Base-by-base conservation (phyloP, 2,888 invertebrate species). In the Agrochola lota region DNA sequence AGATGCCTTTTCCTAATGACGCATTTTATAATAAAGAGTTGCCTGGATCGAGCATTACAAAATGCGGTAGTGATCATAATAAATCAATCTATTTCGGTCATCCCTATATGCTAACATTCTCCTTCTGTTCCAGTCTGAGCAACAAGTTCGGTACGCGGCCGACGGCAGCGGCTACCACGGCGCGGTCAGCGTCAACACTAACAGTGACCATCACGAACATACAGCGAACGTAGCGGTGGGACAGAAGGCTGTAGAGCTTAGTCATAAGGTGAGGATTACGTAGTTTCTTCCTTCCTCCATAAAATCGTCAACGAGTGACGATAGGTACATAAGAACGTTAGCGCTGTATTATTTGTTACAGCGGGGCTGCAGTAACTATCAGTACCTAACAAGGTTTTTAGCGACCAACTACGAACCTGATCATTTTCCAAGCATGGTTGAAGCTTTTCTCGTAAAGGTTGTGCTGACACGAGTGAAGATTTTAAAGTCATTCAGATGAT, bases 141-240 rank as follows among this genome's bases (percentile, higher is more conserved):
- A 97, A 84, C 96, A 97, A 78, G 97, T 98, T 35, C 95, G 97
- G 82, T 97, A 98, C 91, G 93, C 97, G 57, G 97, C 97, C 0
- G 97, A 98, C 89, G 97, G 97, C 88, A 97, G 97, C 96, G 97
- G 97, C 23, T 97, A 97, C 93, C 98, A 98, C 93, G 97, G 97
- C 11, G 96, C 97, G 30, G 97, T 97, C 68, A 95, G 97, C 73
- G 97, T 97, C 89, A 96, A 95, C 89, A 97, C 97, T 46, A 93
- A 94, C 23, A 96, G 96, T 63, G 95, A 96, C 0, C 95, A 96
- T 68, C 97, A 97, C 86, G 91, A 94, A 35, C 95, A 97, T 66
- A 94, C 95, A 26, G 94, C 97, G 1, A 96, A 95, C 87, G 96
- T 97, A 78, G 97, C 97, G 1, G 91, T 97, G 1, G 97, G 97